Conservation (phyloP, 2,113 vertebrate genomes). For the Thalassarche chlororhynchos region DNA sequence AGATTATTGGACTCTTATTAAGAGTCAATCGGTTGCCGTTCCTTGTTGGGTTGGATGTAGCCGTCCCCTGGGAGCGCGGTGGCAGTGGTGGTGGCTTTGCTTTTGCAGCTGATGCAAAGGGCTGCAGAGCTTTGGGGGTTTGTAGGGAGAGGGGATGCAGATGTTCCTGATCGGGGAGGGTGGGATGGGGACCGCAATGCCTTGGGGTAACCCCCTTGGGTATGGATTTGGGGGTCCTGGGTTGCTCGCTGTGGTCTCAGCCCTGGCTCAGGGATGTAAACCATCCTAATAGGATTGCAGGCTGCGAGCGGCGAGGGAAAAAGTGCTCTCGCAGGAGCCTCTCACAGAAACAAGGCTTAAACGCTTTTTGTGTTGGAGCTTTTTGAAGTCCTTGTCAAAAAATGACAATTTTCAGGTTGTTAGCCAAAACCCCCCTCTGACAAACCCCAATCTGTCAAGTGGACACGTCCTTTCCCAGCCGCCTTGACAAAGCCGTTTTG, state of each 20-base stretch:
- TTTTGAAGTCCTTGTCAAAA: slow-evolving; percentile 21
- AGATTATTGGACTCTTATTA: slow-evolving; percentile 41
- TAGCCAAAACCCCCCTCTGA: background rate
- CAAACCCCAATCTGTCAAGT: slow-evolving; percentile 6
- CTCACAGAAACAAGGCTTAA: background rate
- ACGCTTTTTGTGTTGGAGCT: background rate
- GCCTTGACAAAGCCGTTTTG: background rate
- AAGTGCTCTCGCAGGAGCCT: background rate
- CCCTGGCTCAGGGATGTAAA: background rate
- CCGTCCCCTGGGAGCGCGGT: accelerated
- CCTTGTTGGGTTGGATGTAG: background rate
- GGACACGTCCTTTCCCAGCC: background rate
- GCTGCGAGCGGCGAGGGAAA: background rate
- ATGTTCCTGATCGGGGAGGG: accelerated
- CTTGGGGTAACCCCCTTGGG: background rate
- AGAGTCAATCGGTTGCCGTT: slow-evolving; percentile 40
- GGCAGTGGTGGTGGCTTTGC: background rate
- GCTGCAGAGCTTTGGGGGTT: background rate
- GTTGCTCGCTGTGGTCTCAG: background rate
- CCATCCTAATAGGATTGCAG: background rate
- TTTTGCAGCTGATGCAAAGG: background rate
- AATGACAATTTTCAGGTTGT: background rate
- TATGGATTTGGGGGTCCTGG: background rate
- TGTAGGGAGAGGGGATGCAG: background rate
- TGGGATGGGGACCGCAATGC: background rate